Conservation (phyloP, 37 sponge, comb jelly and placozoan species). For the Axinella damicornis region DNA sequence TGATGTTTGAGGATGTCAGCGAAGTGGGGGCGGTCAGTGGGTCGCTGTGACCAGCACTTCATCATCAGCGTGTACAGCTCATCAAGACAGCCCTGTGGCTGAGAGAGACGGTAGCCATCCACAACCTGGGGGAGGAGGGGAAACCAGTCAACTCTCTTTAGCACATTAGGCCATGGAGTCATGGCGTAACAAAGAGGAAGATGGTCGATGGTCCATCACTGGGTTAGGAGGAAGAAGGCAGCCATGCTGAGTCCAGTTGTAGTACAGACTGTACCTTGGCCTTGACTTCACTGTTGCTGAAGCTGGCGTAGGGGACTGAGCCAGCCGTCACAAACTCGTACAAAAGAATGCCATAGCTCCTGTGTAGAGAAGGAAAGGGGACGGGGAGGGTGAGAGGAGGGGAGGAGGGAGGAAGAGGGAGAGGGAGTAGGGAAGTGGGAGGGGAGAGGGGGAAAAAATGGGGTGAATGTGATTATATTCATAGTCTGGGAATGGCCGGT, state of each 20-base stretch:
- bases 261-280: conserved; percentile 52
- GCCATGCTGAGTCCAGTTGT: no score
- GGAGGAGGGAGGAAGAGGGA: not conserved
- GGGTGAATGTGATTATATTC: no score
- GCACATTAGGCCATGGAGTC: no score
- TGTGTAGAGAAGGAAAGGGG: conserved; percentile 34
- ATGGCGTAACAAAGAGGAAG: no score
- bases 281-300: conserved; percentile 79
- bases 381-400: not conserved
- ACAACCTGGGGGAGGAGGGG: conserved; percentile 44
- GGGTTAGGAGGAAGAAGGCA: no score
- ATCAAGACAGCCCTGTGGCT: conserved; percentile 82
- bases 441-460: not conserved
- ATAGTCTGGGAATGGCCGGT: not conserved
- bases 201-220: no score
- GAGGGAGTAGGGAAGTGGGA: not conserved
- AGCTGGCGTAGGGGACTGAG: conserved; percentile 83
- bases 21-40: conserved; percentile 74
- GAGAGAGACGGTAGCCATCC: conserved; percentile 81
- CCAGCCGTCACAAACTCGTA: conserved; percentile 89
- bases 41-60: conserved; percentile 77
- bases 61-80: conserved; percentile 73
- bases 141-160: no score
- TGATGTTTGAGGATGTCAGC: conserved; percentile 57
- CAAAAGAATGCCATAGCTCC: conserved; percentile 87